Evolutionary conservation across 2,113 vertebrate genomes (phyloP).

Genomic region (Talpa occidentalis): DNA sequence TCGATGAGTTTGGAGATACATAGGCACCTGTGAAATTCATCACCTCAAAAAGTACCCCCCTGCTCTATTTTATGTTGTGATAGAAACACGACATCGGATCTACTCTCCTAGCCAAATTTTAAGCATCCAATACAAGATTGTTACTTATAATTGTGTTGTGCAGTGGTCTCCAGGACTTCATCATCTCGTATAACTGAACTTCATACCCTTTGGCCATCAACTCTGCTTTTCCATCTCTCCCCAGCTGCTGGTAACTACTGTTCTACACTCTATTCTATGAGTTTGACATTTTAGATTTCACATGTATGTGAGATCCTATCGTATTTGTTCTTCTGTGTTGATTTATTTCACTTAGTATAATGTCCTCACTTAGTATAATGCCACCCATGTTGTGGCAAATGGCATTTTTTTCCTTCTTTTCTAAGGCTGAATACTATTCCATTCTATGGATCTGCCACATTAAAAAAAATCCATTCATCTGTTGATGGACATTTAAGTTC

Average conservation of each 20-base stretch:
- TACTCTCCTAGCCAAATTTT: not conserved
- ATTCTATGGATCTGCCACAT: accelerated
- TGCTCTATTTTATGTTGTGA: not conserved
- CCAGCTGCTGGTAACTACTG: not conserved
- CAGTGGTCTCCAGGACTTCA: not conserved
- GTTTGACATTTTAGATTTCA: not conserved
- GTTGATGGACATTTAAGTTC: not conserved
- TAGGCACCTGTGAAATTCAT: not conserved
- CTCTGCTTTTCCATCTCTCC: not conserved
- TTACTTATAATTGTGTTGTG: too few species aligned
- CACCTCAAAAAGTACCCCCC: not conserved
- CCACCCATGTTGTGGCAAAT: not conserved
- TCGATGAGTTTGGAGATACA: too few species aligned
- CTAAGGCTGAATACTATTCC: not conserved
- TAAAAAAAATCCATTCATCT: not conserved
- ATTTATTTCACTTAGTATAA: not conserved
- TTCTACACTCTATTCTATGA: not conserved
- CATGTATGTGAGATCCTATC: not conserved
- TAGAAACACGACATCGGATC: not conserved
- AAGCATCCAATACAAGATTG: not conserved
- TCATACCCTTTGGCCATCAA: not conserved
- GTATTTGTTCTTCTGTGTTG: not conserved
- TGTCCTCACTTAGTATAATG: not conserved
- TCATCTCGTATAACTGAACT: not conserved
- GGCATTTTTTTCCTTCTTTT: not conserved